Percentiles rank a stretch among this genome's conserved stretches.
These are phyloP conservation scores for Sebastes hopkinsi DNA, from an alignment of 2,797 vertebrate genomes.

Conservation along the genomic window DNA sequence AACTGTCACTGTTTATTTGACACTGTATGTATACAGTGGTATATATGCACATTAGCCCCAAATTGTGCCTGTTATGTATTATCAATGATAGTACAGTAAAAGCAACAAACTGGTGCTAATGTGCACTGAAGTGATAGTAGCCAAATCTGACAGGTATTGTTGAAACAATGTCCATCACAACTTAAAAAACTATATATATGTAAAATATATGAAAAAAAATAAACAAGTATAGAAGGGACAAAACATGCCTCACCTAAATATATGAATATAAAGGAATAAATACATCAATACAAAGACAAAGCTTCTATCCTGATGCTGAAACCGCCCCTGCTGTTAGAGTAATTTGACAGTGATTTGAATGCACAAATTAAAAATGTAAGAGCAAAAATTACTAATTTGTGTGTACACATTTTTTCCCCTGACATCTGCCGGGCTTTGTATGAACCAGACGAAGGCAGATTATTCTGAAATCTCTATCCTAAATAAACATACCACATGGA, in stretches of 20 bases:
- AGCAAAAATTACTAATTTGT: not conserved
- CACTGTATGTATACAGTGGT: not conserved
- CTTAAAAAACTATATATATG: not conserved
- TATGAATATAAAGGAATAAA: not conserved
- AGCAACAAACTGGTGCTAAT: not conserved
- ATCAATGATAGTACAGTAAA: not conserved
- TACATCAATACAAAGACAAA: not conserved
- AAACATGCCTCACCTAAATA: accelerated
- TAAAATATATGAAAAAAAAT: not conserved
- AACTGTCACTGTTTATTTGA: not conserved
- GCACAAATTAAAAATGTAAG: not conserved
- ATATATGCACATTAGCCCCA: not conserved
- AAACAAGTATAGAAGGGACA: not conserved
- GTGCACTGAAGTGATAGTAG: not conserved
- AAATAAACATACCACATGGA: not conserved
- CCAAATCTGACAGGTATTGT: not conserved
- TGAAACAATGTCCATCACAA: not conserved
- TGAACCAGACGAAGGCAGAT: not conserved
- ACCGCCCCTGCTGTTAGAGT: not conserved
- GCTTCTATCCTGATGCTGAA: not conserved
- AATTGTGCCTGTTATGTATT: not conserved
- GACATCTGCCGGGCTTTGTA: not conserved
- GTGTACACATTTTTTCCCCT: not conserved
- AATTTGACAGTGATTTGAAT: not conserved
- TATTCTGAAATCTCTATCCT: not conserved